phyloP scores from a whole-genome alignment of 2,113 vertebrate species.

The Ciconia boyciana region DNA sequence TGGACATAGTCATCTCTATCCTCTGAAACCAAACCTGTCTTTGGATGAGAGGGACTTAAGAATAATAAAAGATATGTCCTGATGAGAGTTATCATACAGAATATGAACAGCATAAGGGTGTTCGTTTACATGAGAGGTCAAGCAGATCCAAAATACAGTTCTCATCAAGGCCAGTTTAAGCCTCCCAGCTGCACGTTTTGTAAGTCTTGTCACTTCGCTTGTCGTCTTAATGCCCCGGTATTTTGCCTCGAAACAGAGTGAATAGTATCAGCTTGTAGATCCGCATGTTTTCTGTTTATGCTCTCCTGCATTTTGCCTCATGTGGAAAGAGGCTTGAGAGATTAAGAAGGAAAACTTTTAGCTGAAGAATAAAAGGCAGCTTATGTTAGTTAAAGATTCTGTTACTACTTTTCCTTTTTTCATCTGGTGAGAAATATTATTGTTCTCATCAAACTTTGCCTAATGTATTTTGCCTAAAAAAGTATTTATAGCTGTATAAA shows the following conservation, averaged over 20 bases:
- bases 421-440: neutral
- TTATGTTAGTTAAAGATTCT: neutral
- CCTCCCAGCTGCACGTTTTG: neutral
- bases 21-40: neutral
- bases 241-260: neutral
- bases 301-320: neutral
- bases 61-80: neutral
- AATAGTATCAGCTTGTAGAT: neutral
- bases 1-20: neutral
- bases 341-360: neutral
- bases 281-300: neutral
- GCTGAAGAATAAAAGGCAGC: neutral
- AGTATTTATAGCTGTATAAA: neutral
- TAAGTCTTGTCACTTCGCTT: neutral
- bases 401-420: neutral
- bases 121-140: neutral
- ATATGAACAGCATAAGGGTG: neutral
- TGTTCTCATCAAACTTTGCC: neutral
- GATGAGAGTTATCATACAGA: neutral
- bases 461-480: neutral
- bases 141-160: neutral
- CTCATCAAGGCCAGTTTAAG: neutral
- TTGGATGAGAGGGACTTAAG: neutral
- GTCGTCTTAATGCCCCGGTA: neutral
- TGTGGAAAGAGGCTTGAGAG: neutral